Base-by-base conservation (phyloP, 2,888 invertebrate genomes). In the Xestia xanthographa region DNA sequence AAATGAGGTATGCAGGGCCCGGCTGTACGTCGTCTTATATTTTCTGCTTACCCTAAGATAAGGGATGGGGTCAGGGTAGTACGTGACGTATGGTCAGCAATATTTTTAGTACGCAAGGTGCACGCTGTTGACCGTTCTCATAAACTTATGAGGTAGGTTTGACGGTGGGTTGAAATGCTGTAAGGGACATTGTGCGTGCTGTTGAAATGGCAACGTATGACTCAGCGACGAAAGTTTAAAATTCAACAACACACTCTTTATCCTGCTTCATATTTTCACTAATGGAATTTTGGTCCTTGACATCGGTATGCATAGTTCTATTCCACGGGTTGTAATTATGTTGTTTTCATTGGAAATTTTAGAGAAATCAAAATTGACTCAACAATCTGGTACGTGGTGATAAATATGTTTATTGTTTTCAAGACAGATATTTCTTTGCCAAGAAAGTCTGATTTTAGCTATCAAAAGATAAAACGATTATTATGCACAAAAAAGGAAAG, bases 1-100 rank as follows among this genome's bases (percentile, higher is more conserved):
- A 74, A 85, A 86, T 82, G 87, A n/a, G 41, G 41, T 82, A 85
- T 87, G 82, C 85, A 86, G 50, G 78, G 60, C 11, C 41, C 58
- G 38, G 79, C 67, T 79, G 76, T 63, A 72, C 66, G 80, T 77
- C 87, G 68, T 60, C 68, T 74, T 75, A 77, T 70, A 79, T 87
- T 79, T 84, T 81, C 77, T 82, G 82, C 82, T 76, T 68, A 77
- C 67, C 79, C 69, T 63, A 41, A 75, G 83, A 85, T 85, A 87
- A 77, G 79, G 87, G 79, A 66, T 75, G 58, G 45, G 85, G 77
- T 79, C 56, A 65, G 53, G 29, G 9, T 56, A 12, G 53, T 29
- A 71, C 85, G 77, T 83, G 85, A 83, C 77, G 72, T 70, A 80
- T 62, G 65, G 38, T 58, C 43, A 70, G 77, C 50, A 85, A 83